Evolutionary conservation across 2,113 vertebrate species (phyloP).

Genomic region (Abramis brama): DNA sequence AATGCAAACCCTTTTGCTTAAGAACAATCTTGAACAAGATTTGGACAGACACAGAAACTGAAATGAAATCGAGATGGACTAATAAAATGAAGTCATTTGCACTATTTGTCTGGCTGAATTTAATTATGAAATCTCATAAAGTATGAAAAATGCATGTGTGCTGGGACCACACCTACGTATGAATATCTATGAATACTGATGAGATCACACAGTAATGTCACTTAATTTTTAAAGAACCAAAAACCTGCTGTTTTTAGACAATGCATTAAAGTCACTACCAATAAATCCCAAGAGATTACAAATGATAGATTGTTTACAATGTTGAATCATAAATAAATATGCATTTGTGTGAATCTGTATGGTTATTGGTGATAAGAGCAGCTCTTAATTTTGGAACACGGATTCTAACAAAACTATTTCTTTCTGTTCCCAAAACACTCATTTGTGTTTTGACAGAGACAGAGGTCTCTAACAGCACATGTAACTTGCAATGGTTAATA

Average conservation of each 20-base stretch:
- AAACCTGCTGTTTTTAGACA: background rate
- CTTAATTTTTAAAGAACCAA: background rate
- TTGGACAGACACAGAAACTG: background rate
- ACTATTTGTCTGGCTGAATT: background rate
- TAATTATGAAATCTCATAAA: background rate
- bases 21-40: too few relatives aligned
- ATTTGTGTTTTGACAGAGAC: constrained; percentile 9
- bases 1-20: too few relatives aligned
- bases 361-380: background rate
- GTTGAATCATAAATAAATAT: background rate
- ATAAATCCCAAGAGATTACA: background rate
- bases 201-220: background rate
- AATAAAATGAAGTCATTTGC: background rate
- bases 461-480: constrained; percentile 3
- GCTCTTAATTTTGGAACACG: background rate
- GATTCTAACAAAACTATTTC: constrained; percentile 10
- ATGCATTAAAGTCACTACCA: background rate
- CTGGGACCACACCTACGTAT: background rate
- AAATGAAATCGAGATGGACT: background rate
- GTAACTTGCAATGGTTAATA: constrained; percentile 28
- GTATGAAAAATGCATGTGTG: background rate
- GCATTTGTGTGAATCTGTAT: background rate
- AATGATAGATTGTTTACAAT: background rate
- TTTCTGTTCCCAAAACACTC: constrained; percentile 14
- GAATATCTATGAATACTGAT: background rate